Conservation (phyloP, 2,888 invertebrate species). For the Plebejus anna region DNA sequence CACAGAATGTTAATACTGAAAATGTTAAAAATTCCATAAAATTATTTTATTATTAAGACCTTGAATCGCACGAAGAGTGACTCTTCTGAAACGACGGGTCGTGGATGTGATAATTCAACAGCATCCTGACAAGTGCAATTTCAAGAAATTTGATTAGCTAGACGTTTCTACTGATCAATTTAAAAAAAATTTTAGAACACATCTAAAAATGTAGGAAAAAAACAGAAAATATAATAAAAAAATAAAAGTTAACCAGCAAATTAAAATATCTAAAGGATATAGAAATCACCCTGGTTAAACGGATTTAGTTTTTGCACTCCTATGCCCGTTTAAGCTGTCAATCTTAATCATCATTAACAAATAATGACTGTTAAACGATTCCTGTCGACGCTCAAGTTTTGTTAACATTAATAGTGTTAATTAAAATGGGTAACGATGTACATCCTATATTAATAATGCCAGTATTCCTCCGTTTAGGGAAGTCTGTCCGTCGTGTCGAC, state of each 20-base stretch:
- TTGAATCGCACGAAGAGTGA: not conserved
- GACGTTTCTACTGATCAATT: too few relatives aligned
- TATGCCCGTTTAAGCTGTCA: not conserved
- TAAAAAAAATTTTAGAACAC: too few relatives aligned
- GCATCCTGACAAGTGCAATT: too few relatives aligned
- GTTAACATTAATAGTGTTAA: not conserved
- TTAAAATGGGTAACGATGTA: conserved; percentile 7
- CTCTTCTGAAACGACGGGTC: not conserved
- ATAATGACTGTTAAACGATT: conserved; percentile 1
- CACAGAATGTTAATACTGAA: not conserved
- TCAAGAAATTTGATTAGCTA: too few relatives aligned
- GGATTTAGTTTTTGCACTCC: not conserved
- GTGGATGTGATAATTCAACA: not conserved
- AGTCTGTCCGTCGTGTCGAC: not conserved
- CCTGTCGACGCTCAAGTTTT: not conserved
- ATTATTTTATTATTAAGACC: not conserved
- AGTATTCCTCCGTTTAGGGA: conserved; percentile 1
- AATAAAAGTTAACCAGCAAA: not conserved
- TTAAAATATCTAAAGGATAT: conserved; percentile 5
- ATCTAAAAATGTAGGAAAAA: not conserved
- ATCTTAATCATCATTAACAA: not conserved
- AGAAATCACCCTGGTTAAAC: not conserved
- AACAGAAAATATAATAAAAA: not conserved
- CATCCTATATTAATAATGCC: conserved; percentile 16
- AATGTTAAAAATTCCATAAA: not conserved